Evolutionary conservation across 2,888 invertebrate genomes (phyloP), one percentile per base, ranked within the genome.

Genomic region (Caenorhabditis afra): DNA sequence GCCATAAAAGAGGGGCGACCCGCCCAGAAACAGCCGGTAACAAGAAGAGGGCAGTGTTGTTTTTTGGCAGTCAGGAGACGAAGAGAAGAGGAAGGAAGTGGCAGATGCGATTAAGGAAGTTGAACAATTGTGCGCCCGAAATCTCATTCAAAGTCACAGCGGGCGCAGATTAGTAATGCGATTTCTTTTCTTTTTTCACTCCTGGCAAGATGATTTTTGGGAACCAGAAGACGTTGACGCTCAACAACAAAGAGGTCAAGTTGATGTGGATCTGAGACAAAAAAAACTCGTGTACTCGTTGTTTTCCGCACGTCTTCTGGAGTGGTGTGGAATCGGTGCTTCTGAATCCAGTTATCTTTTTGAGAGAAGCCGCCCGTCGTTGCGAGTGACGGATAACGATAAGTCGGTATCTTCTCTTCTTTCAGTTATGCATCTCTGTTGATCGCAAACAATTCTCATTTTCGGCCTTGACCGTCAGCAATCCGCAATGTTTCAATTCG

Each of bases 91-190:
- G 29, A 61, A 59, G 47, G 53, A 61, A 61, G 29, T 29, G 7
- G 29, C 29, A 29, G 37, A 71, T 62, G 62, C 62, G 68, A 68
- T 68, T 66, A 29, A 29, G 52, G 23, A 52, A 52, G 29, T n/a
- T 49, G 29, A 5, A 3, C 4, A 29, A 29, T 29, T 29, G 29
- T 29, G 29, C 29, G 29, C n/a, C n/a, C n/a, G 7, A 29, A 29
- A 29, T 29, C 29, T 29, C 29, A 29, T 29, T 29, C 29, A 45
- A 41, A 59, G 52, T 68, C 59, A 45, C 68, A 61, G 59, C 59
- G 68, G 59, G 39, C 20, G 47, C 37, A 55, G 29, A 55, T 71
- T 62, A 71, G 71, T 64, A 64, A 71, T 70, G 55, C 71, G 71
- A 71, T 71, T 71, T 47, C 50, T 8, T 66, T 52, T 2, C 29